Conservation (phyloP, 2,888 invertebrate genomes). For the Andrena praecox region DNA sequence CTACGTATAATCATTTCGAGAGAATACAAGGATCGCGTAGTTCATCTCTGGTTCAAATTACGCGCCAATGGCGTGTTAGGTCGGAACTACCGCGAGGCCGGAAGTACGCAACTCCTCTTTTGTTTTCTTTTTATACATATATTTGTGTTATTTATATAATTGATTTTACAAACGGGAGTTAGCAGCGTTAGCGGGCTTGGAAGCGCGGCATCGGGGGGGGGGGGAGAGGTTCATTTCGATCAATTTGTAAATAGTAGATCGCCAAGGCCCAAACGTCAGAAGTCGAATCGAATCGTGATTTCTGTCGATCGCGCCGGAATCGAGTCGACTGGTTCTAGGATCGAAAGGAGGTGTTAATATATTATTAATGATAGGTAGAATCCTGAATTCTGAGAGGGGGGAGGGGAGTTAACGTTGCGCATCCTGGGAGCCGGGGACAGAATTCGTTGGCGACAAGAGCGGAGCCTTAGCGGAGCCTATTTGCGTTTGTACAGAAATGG, state of each 20-base stretch:
- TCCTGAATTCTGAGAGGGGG: conserved; percentile 43
- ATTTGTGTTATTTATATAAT: conserved; percentile 51
- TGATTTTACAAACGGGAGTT: conserved; percentile 31
- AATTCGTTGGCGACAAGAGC: conserved; percentile 50
- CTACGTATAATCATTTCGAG: conserved; percentile 4
- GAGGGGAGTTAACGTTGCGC: conserved; percentile 33
- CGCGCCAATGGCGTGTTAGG: not conserved
- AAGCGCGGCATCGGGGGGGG: not conserved
- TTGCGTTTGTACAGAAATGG: conserved; percentile 48
- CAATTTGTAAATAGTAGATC: conserved; percentile 38
- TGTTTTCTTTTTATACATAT: conserved; percentile 22
- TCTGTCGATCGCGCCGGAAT: conserved; percentile 27
- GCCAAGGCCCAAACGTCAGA: conserved; percentile 12
- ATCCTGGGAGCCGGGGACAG: conserved; percentile 31
- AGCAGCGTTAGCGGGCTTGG: not conserved
- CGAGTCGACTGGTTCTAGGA: conserved; percentile 52
- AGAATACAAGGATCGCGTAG: not conserved
- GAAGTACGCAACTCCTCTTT: conserved; percentile 12
- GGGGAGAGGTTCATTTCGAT: conserved; percentile 15
- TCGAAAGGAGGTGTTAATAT: conserved; percentile 37
- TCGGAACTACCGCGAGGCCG: not conserved
- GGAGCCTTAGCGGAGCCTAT: conserved; percentile 60
- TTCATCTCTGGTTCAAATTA: not conserved
- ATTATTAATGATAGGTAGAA: conserved; percentile 37
- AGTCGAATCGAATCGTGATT: not conserved